phyloP scores from a whole-genome alignment of 2,113 vertebrate species.

The Formicarius rufipectus region DNA sequence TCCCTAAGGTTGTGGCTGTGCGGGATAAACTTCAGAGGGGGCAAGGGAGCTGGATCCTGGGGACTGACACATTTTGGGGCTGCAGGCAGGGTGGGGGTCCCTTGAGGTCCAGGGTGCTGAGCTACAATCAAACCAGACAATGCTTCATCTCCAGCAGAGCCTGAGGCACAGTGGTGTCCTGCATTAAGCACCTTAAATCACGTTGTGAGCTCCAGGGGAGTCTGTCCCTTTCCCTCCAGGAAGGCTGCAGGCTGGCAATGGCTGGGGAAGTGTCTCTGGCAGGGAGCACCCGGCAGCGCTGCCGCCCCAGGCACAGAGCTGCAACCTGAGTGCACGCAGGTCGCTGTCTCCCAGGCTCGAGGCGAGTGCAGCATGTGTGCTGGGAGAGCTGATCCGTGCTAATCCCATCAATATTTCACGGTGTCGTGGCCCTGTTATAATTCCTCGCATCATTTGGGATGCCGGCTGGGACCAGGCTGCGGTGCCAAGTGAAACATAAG shows the following conservation, averaged over 20 bases:
- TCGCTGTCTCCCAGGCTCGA: background rate
- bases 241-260: background rate
- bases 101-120: background rate
- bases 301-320: rapidly evolving
- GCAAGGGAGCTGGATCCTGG: background rate
- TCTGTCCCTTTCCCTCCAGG: rapidly evolving
- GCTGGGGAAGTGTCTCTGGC: background rate
- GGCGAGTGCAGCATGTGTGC: background rate
- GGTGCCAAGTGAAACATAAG: background rate
- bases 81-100: background rate
- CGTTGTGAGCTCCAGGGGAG: too few species aligned
- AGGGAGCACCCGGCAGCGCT: background rate
- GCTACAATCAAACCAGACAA: background rate
- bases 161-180: rapidly evolving
- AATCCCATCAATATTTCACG: slow-evolving; percentile 58
- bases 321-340: background rate
- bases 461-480: background rate
- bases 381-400: slow-evolving; percentile 30
- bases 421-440: background rate
- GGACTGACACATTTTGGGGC: background rate
- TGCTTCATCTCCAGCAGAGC: background rate
- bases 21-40: background rate
- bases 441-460: background rate
- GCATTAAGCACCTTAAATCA: background rate
- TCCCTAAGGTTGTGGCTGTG: background rate